These are phyloP conservation scores for Bolinopsis microptera DNA, from an alignment of 37 sponge, comb jelly and placozoan genomes.

Conservation along the genomic window DNA sequence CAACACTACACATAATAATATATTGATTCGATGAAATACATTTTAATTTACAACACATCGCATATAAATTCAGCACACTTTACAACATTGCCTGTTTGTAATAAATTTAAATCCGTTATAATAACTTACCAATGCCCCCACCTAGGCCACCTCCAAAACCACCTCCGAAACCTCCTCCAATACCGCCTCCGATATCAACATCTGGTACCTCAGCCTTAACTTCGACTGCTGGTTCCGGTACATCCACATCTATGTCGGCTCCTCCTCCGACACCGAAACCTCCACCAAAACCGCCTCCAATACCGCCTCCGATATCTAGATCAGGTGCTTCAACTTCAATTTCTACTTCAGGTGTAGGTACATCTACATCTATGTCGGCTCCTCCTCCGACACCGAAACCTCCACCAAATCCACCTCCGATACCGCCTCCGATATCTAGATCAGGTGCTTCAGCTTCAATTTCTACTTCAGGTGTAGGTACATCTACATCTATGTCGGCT, in stretches of 20 bases:
- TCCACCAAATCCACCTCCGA: constrained; percentile 29
- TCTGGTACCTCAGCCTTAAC: constrained; percentile 43
- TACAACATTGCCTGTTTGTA: too few relatives aligned
- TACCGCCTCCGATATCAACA: not conserved
- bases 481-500: not conserved
- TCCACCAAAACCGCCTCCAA: not conserved
- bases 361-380: constrained; percentile 1
- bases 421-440: not conserved
- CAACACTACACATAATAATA: too few relatives aligned
- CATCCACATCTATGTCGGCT: constrained; percentile 23
- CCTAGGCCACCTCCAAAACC: not conserved
- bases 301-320: not conserved
- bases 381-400: constrained; percentile 15
- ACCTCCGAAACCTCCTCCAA: not conserved
- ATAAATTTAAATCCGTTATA: too few relatives aligned
- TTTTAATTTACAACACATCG: too few relatives aligned
- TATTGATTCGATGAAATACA: too few relatives aligned
- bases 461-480: not conserved
- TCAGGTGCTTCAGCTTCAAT: not conserved
- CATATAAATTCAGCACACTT: too few relatives aligned
- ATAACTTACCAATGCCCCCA: too few relatives aligned
- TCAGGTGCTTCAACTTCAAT: constrained; percentile 43
- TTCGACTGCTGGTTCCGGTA: not conserved
- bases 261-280: constrained; percentile 13
- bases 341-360: not conserved